Evolutionary conservation across 2,113 vertebrate species (phyloP).

Genomic region (Centrocercus urophasianus): DNA sequence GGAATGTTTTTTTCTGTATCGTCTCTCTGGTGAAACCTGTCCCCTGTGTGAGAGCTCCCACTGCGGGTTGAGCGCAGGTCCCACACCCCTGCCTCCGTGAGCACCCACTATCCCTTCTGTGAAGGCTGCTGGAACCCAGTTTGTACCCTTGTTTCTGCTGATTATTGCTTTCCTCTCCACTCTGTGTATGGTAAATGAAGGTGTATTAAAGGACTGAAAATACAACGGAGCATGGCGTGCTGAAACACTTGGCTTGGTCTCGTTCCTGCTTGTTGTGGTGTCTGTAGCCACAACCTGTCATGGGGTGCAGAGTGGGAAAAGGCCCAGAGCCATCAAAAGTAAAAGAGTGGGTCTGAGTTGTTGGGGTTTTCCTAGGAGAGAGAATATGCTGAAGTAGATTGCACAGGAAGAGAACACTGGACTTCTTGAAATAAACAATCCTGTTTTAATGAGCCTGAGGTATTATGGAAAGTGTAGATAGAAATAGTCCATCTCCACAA

Average conservation of each 20-base stretch:
- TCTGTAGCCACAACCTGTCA: neutral
- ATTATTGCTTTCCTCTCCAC: neutral
- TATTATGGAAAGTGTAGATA: neutral
- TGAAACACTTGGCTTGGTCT: neutral
- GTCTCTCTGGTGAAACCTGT: neutral
- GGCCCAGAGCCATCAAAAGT: neutral
- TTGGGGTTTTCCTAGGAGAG: neutral
- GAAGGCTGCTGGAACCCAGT: slow-evolving; percentile 64
- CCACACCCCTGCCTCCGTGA: neutral
- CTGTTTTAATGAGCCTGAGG: neutral
- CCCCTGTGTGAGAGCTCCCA: slow-evolving; percentile 27
- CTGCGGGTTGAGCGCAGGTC: neutral
- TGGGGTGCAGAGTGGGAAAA: neutral
- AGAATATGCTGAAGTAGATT: neutral
- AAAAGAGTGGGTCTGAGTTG: neutral
- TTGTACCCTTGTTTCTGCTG: slow-evolving; percentile 30
- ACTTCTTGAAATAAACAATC: neutral
- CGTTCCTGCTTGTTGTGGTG: neutral
- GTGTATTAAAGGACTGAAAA: slow-evolving; percentile 63
- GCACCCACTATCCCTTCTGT: slow-evolving; percentile 58
- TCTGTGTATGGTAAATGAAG: slow-evolving; percentile 46
- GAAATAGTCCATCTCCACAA: neutral
- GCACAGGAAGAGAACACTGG: neutral
- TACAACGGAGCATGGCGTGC: slow-evolving; percentile 1
- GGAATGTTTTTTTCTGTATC: neutral